Base-by-base conservation (phyloP, 2,888 invertebrate species). In the Megamerina dolium region DNA sequence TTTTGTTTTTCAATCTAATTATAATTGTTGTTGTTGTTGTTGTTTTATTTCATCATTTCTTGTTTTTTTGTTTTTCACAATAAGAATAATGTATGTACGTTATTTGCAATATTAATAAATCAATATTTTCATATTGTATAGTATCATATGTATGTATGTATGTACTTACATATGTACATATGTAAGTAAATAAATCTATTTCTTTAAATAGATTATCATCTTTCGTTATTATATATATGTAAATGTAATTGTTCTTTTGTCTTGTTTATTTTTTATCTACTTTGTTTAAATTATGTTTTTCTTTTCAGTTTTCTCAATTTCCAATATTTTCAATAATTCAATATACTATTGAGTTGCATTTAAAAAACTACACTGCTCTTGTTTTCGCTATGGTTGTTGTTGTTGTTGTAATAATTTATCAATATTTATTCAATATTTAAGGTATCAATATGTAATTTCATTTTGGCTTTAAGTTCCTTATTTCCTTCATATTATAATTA, bases 161-260 rank as follows among this genome's bases (percentile, higher is more conserved):
- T 36, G 20, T 36, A 41, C 12, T 26, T 26, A 26, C 26, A 26
- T 33, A 26, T 18, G 26, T 18, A 13, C 34, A 23, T 33, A 32
- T 39, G 39, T 32, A 39, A 40, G 40, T 40, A 40, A 14, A 34
- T 33, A 40, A 40, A 40, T 40, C 33, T 32, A 30, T 31, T 21
- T 9, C n/a, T 27, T 40, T 33, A n/a, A n/a, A n/a, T n/a, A n/a
- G n/a, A n/a, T n/a, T n/a, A n/a, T n/a, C n/a, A n/a, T n/a, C n/a
- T n/a, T n/a, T n/a, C n/a, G n/a, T n/a, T 31, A 31, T 31, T 31
- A 9, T 31, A 31, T 31, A 31, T 31, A 31, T 31, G 13, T 13
- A 31, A 13, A n/a, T n/a, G 17, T 14, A 10, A 16, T 5, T 3
- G 16, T 14, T 14, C 4, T 32, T 3, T 27, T 32, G n/a, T 4